A percentile compares a stretch with the other conserved stretches of the same genome.
Evolutionary conservation across 2,797 vertebrate genomes (phyloP).

Genomic region (Chelon labrosus): DNA sequence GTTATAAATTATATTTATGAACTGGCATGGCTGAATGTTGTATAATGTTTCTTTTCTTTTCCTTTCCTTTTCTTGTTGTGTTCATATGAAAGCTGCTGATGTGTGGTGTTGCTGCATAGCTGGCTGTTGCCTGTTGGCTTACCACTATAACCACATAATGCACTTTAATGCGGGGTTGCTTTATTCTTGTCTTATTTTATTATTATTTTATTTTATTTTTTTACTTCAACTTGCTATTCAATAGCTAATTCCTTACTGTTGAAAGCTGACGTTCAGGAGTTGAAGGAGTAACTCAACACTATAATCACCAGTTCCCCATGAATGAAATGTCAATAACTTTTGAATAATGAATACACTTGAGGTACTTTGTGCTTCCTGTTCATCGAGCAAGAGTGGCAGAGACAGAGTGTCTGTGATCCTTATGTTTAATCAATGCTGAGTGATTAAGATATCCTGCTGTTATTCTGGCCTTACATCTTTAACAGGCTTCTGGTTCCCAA

Average conservation of each 20-base stretch:
- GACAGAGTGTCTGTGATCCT: slow-evolving; percentile 34
- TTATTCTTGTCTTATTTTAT: too few relatives aligned
- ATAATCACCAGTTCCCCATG: slow-evolving; percentile 27
- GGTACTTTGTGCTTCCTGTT: slow-evolving; percentile 37
- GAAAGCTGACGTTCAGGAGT: slow-evolving; percentile 2
- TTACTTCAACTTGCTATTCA: neutral
- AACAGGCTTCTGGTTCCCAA: slow-evolving; percentile 53
- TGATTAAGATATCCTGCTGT: slow-evolving; percentile 62
- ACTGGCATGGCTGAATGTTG: too few relatives aligned
- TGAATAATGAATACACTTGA: slow-evolving; percentile 33
- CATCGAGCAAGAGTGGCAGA: slow-evolving; percentile 23
- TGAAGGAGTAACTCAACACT: slow-evolving; percentile 6
- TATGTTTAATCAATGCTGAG: slow-evolving; percentile 58
- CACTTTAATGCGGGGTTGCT: too few relatives aligned
- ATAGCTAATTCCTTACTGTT: neutral
- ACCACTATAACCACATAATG: too few relatives aligned
- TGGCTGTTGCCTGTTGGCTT: too few relatives aligned
- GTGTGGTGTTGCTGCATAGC: too few relatives aligned
- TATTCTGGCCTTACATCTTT: slow-evolving; percentile 38
- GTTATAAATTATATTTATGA: too few relatives aligned
- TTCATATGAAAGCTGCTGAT: too few relatives aligned
- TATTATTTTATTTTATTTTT: too few relatives aligned
- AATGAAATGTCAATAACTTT: slow-evolving; percentile 32
- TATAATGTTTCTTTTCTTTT: too few relatives aligned
- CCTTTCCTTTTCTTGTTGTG: too few relatives aligned